A percentile compares a stretch with the other conserved stretches of the same genome.
Evolutionary conservation across 2,113 vertebrate species (phyloP).

Genomic region (Barnardius zonarius): DNA sequence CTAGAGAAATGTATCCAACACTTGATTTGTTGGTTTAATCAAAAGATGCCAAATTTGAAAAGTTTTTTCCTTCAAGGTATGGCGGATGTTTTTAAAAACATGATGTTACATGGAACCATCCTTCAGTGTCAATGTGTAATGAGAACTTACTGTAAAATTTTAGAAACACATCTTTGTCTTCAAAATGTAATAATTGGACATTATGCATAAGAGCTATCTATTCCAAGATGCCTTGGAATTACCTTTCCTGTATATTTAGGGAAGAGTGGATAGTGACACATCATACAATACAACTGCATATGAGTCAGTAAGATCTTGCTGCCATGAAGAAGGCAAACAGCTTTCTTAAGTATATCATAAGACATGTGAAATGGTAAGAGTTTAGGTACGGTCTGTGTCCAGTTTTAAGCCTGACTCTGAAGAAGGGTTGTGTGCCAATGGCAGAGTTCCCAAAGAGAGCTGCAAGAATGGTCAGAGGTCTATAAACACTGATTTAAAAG

Average conservation of each 20-base stretch:
- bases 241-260: neutral
- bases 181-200: neutral
- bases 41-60: neutral
- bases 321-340: neutral
- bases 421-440: neutral
- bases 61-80: neutral
- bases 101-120: neutral
- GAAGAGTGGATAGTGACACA: neutral
- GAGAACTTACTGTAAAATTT: neutral
- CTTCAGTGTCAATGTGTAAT: neutral
- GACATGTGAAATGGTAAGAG: neutral
- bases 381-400: neutral
- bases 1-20: neutral
- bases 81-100: neutral
- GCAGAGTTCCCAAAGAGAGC: neutral
- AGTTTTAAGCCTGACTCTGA: neutral
- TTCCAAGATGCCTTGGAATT: neutral
- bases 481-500: neutral
- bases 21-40: neutral
- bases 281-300: neutral
- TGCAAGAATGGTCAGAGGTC: neutral
- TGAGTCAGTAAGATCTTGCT: neutral
- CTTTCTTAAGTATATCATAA: neutral
- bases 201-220: neutral
- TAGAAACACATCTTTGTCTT: neutral